phyloP scores from a whole-genome alignment of 2,888 invertebrate genomes.

The Epinotia bilunana region DNA sequence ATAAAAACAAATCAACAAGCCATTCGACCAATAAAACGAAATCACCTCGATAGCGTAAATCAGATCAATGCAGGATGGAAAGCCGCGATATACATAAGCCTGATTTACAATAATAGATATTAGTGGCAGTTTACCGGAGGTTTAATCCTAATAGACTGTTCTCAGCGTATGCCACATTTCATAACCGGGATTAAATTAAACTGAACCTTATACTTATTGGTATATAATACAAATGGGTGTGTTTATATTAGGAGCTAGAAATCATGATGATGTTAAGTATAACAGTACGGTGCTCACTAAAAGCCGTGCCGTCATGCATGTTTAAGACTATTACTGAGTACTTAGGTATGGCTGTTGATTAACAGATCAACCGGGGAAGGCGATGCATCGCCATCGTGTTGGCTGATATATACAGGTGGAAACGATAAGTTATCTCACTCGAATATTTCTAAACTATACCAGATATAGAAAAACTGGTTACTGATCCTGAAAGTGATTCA shows the following conservation, averaged over 20 bases:
- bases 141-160: conserved; percentile 54
- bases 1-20: not conserved
- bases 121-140: conserved; percentile 51
- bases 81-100: conserved; percentile 52
- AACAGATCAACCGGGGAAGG: not conserved
- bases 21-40: conserved; percentile 11
- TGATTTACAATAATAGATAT: conserved; percentile 63
- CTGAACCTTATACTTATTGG: conserved; percentile 9
- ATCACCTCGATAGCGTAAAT: conserved; percentile 44
- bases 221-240: conserved; percentile 12
- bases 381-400: too few relatives aligned
- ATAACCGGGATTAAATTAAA: conserved; percentile 23
- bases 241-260: conserved; percentile 3
- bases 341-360: not conserved
- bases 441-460: too few relatives aligned
- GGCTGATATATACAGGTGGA: too few relatives aligned
- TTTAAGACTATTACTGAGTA: not conserved
- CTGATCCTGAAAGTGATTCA: too few relatives aligned
- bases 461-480: too few relatives aligned
- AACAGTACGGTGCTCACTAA: not conserved
- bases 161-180: conserved; percentile 29
- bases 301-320: not conserved
- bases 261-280: conserved; percentile 10
- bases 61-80: conserved; percentile 48
- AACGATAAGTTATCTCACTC: too few relatives aligned